Percentiles rank a stretch among this genome's conserved stretches.
Evolutionary conservation across 1,140 invertebrate genomes (phyloP).

Genomic region (Akabosia matsudoensis): DNA sequence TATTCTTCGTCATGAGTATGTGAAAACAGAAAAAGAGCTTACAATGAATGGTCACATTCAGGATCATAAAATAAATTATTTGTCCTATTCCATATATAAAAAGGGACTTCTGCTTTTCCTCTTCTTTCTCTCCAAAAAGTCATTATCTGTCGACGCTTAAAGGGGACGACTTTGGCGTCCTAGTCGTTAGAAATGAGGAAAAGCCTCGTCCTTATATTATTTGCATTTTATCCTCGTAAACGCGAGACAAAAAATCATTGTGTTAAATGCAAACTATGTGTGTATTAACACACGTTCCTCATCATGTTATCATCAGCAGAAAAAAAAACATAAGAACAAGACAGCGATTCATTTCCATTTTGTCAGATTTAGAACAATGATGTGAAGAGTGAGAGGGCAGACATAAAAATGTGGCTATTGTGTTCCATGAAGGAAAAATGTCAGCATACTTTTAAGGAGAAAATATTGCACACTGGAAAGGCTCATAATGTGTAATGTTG

Average conservation of each 20-base stretch:
- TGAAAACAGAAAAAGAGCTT: constrained; percentile 2
- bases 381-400: constrained; percentile 9
- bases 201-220: not conserved
- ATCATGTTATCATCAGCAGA: not conserved
- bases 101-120: constrained; percentile 1
- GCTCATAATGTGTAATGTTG: not conserved
- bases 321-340: not conserved
- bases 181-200: constrained; percentile 5
- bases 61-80: constrained; percentile 22
- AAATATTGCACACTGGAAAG: constrained; percentile 1
- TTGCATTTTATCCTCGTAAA: not conserved
- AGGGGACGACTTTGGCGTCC: not conserved
- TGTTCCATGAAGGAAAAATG: not conserved
- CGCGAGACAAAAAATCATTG: not conserved
- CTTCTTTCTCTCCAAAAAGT: constrained; percentile 1
- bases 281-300: not conserved
- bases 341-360: not conserved
- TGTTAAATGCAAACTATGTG: not conserved
- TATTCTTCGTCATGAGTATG: not conserved
- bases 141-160: not conserved
- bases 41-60: constrained; percentile 13
- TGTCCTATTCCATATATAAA: constrained; percentile 12
- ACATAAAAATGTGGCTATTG: not conserved
- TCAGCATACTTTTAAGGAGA: not conserved
- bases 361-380: constrained; percentile 4